Conservation (phyloP, 2,113 vertebrate species). For the Calonectris borealis region DNA sequence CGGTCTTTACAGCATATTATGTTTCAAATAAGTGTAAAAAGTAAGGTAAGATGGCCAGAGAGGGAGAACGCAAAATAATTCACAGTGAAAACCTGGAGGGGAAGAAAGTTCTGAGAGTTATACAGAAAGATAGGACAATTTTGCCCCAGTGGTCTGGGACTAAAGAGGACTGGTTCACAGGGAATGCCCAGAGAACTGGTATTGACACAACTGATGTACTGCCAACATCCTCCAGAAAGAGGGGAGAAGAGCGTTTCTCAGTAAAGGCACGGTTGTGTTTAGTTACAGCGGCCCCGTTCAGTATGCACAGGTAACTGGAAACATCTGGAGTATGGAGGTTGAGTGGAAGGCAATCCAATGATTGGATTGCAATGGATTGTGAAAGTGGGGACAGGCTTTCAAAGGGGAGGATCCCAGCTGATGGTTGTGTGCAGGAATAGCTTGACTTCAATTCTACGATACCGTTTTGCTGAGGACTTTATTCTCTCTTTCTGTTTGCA, state of each 20-base stretch:
- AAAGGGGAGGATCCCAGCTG: not conserved
- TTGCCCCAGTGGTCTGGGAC: not conserved
- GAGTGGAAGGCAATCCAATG: not conserved
- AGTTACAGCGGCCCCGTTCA: not conserved
- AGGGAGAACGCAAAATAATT: not conserved
- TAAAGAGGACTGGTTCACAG: not conserved
- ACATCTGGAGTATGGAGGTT: not conserved
- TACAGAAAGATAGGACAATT: not conserved
- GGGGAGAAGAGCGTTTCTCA: not conserved
- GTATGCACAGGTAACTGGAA: not conserved
- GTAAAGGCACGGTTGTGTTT: not conserved
- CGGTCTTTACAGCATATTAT: not conserved
- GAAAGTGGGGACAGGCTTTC: not conserved
- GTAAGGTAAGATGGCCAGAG: not conserved
- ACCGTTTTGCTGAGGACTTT: not conserved
- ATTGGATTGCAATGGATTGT: not conserved
- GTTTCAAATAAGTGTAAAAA: not conserved
- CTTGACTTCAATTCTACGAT: not conserved
- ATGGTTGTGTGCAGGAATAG: not conserved
- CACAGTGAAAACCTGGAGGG: not conserved
- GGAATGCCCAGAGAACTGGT: not conserved
- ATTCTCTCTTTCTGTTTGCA: conserved; percentile 38
- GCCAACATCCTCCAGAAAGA: not conserved
- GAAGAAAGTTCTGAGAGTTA: not conserved
- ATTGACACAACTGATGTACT: too few species aligned